Conservation (phyloP, 1,140 invertebrate genomes). For the Ceratoteleas bidentatus region DNA sequence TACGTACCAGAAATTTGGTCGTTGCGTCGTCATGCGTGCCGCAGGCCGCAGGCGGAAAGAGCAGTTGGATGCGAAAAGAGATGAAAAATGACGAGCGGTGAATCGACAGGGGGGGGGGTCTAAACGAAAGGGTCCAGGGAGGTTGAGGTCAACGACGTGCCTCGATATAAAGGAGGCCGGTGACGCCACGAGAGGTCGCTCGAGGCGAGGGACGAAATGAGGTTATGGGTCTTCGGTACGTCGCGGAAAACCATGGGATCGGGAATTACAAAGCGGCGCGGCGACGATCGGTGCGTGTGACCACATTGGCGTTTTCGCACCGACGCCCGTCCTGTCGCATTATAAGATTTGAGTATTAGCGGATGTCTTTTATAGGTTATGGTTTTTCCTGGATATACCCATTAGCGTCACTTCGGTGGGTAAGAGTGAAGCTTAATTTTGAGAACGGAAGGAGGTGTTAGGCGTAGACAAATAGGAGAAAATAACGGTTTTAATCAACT, state of each 20-base stretch:
- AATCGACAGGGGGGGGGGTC: constrained; percentile 24
- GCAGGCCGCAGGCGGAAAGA: constrained; percentile 38
- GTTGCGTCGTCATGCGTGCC: constrained; percentile 21
- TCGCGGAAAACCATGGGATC: constrained; percentile 67
- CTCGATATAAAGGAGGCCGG: constrained; percentile 72
- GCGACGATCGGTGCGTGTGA: constrained; percentile 58
- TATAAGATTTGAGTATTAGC: constrained; percentile 11
- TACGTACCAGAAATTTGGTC: constrained; percentile 24
- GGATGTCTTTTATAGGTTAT: constrained; percentile 32
- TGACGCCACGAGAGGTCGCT: constrained; percentile 67
- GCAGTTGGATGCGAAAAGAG: constrained; percentile 48
- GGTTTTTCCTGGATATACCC: too few relatives aligned
- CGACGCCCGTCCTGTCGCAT: constrained; percentile 22
- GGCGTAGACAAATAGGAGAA: too few relatives aligned
- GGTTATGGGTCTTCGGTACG: constrained; percentile 67
- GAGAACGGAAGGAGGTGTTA: too few relatives aligned
- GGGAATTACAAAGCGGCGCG: constrained; percentile 65
- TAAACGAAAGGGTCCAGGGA: constrained; percentile 59
- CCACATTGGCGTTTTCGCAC: constrained; percentile 47
- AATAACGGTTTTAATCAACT: too few relatives aligned
- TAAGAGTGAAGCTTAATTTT: constrained; percentile 1
- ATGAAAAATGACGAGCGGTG: constrained; percentile 48
- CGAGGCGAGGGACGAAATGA: constrained; percentile 68
- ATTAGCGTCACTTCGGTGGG: not conserved
- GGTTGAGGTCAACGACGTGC: constrained; percentile 70